A percentile compares a stretch with the other conserved stretches of the same genome.
Conservation (phyloP, 2,888 invertebrate genomes). For the Volucella inflata region DNA sequence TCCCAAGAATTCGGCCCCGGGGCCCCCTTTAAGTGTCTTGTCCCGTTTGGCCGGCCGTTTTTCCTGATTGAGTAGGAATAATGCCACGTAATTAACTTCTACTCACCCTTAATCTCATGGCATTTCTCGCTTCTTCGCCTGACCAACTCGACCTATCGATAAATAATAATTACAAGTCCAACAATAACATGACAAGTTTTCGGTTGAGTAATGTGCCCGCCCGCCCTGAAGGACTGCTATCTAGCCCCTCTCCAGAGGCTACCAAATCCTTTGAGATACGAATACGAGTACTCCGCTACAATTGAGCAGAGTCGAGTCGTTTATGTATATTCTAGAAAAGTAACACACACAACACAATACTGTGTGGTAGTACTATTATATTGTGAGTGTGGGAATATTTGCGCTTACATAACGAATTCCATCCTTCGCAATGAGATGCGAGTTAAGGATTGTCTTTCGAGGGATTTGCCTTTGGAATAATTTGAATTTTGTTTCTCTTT, state of each 20-base stretch:
- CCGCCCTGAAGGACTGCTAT: conserved; percentile 31
- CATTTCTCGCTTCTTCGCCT: conserved; percentile 36
- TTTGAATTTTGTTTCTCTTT: conserved; percentile 57
- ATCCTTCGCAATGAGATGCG: conserved; percentile 10
- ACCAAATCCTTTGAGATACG: conserved; percentile 44
- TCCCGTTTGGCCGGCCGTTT: not conserved
- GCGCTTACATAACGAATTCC: conserved; percentile 36
- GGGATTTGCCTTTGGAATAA: conserved; percentile 37
- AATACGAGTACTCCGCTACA: not conserved
- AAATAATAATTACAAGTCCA: conserved; percentile 69
- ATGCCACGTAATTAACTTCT: conserved; percentile 68
- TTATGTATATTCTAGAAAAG: no score
- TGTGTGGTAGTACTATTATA: not conserved
- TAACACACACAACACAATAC: no score
- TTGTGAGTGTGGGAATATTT: conserved; percentile 15
- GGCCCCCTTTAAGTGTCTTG: not conserved
- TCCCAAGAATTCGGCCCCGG: not conserved
- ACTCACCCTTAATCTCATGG: conserved; percentile 54
- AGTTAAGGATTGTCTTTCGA: conserved; percentile 17
- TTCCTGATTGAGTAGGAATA: conserved; percentile 58
- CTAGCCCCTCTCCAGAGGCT: conserved; percentile 7
- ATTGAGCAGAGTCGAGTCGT: conserved; percentile 23
- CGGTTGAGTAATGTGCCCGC: conserved; percentile 24
- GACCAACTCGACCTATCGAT: conserved; percentile 55
- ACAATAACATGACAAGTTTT: conserved; percentile 60